Conservation (phyloP, 2,113 vertebrate genomes). For the Leuciscus idus region DNA sequence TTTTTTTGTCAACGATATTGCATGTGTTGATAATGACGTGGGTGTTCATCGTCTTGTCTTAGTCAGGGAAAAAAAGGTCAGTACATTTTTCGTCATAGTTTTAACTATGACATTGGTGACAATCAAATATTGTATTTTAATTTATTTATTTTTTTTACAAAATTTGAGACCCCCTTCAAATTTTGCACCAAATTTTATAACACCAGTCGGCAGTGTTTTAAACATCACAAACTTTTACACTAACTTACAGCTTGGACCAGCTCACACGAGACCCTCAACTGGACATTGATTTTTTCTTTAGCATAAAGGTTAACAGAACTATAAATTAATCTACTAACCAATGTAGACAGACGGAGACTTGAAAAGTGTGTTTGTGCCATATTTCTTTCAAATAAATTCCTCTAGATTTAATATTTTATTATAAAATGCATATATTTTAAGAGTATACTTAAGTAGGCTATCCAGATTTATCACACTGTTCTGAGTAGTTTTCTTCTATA, state of each 20-base stretch:
- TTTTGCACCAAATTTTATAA: too few species aligned
- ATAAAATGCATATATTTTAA: background rate
- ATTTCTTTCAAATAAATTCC: background rate
- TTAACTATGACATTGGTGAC: too few species aligned
- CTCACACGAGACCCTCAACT: background rate
- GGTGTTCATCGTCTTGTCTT: too few species aligned
- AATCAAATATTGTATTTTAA: too few species aligned
- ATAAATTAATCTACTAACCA: background rate
- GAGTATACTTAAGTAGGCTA: background rate
- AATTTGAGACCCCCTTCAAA: too few species aligned
- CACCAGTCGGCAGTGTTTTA: too few species aligned
- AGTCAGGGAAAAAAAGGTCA: too few species aligned
- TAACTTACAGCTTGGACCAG: background rate
- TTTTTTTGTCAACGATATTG: too few species aligned
- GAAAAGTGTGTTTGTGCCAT: background rate
- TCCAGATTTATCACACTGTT: background rate
- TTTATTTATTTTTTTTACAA: too few species aligned
- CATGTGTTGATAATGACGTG: too few species aligned
- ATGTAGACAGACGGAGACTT: background rate
- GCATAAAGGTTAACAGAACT: background rate
- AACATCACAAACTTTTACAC: too few species aligned
- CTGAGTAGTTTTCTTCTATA: background rate
- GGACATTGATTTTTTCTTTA: background rate
- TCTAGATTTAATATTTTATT: background rate
- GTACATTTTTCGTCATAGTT: too few species aligned